Evolutionary conservation across 2,888 invertebrate species (phyloP).

Genomic region (Clostera curtula): DNA sequence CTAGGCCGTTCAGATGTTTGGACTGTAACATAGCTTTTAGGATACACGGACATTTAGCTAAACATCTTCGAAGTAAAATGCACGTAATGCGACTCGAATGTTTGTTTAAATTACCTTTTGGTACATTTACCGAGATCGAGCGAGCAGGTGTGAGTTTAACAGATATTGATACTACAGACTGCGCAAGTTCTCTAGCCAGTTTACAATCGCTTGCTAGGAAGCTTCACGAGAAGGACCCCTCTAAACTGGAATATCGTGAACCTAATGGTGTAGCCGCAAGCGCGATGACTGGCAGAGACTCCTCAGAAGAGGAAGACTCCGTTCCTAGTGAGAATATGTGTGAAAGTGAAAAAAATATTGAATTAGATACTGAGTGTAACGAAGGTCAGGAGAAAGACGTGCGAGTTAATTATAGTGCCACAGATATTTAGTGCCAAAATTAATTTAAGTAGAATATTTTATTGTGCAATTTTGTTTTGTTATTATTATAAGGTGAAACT

Average conservation of each 20-base stretch:
- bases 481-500: slow-evolving; percentile 63
- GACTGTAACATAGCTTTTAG: slow-evolving; percentile 97
- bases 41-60: slow-evolving; percentile 97
- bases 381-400: slow-evolving; percentile 60
- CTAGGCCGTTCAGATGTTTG: slow-evolving; percentile 95
- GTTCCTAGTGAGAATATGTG: slow-evolving; percentile 41
- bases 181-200: slow-evolving; percentile 94
- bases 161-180: slow-evolving; percentile 97
- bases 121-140: slow-evolving; percentile 95
- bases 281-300: slow-evolving; percentile 58
- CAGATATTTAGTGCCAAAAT: slow-evolving; percentile 80
- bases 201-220: slow-evolving; percentile 87
- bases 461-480: slow-evolving; percentile 72
- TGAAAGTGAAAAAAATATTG: slow-evolving; percentile 67
- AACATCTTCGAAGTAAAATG: slow-evolving; percentile 96
- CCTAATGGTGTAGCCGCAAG: slow-evolving; percentile 46
- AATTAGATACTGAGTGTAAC: slow-evolving; percentile 58
- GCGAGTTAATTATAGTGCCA: slow-evolving; percentile 71
- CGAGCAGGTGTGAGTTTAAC: slow-evolving; percentile 91
- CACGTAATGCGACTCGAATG: slow-evolving; percentile 96
- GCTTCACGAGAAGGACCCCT: slow-evolving; percentile 87
- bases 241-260: slow-evolving; percentile 81
- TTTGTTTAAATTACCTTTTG: slow-evolving; percentile 93
- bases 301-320: slow-evolving; percentile 72
- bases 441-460: slow-evolving; percentile 69